Evolutionary conservation across 2,113 vertebrate genomes (phyloP).

Genomic region (Leptobrachium leishanense): DNA sequence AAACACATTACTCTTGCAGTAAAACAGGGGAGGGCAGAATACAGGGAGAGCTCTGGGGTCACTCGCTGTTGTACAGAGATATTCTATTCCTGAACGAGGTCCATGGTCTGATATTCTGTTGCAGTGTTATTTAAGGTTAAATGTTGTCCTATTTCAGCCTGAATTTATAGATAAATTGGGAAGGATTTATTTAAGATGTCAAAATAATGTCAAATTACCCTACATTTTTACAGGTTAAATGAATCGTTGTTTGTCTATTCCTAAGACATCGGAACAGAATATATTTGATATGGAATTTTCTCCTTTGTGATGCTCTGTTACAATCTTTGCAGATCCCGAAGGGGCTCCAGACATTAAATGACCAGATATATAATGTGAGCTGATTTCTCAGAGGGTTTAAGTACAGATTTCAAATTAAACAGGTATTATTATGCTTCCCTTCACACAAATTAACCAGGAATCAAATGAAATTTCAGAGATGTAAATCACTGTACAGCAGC

Average conservation of each 20-base stretch:
- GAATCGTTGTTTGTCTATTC: neutral
- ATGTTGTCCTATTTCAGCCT: too few relatives aligned
- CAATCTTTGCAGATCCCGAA: neutral
- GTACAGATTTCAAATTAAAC: conserved; percentile 48
- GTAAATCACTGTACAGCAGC: conserved; percentile 42
- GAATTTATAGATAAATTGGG: too few relatives aligned
- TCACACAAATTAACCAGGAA: conserved; percentile 48
- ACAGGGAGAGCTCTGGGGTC: too few relatives aligned
- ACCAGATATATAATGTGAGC: conserved; percentile 35
- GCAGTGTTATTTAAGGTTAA: too few relatives aligned
- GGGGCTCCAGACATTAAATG: conserved; percentile 28
- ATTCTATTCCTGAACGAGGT: too few relatives aligned
- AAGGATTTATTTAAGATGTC: neutral
- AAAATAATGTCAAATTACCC: neutral
- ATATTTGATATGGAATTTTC: neutral
- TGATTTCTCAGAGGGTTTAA: conserved; percentile 45
- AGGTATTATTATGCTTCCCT: conserved; percentile 49
- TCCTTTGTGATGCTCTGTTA: conserved; percentile 14
- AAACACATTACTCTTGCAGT: too few relatives aligned
- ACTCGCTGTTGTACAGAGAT: too few relatives aligned
- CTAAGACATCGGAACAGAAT: neutral
- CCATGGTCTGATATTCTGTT: too few relatives aligned
- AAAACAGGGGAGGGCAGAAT: too few relatives aligned
- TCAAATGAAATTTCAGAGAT: conserved; percentile 45
- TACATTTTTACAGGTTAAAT: neutral